Base-by-base conservation (phyloP, 2,113 vertebrate species). In the Corythaeola cristata region DNA sequence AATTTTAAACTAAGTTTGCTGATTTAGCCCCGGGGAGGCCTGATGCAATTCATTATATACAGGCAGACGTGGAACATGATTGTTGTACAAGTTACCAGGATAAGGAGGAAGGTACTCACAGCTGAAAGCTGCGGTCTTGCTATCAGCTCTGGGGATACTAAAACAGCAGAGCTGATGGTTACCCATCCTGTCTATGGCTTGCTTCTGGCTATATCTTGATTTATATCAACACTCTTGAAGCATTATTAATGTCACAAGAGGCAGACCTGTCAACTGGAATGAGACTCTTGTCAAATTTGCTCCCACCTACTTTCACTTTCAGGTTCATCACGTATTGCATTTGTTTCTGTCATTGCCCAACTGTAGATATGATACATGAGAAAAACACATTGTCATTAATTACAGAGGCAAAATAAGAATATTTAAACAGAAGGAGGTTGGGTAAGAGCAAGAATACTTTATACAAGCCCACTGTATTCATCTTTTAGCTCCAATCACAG, bases 241-340 rank as follows among this genome's bases (percentile, higher is more conserved):
- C 55, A 89, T 96, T 56, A 27, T 88, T 97, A 96, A 96, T 89
- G 58, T 95, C 84, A 94, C 91, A 86, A 73, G 68, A 88, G 82
- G 75, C 78, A 93, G 62, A 96, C 66, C 73, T 97, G 96, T 96
- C 98, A 97, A 88, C 28, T 67, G 69, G 41, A 96, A 95, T 97
- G 91, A 97, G 44, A 52, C 59, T 97, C 87, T 56, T 56, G 37
- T 78, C 35, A 95, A 95, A 93, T 94, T 91, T 92, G 12, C 50
- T 95, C 94, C 92, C 63, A 86, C 53, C 81, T 95, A 71, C 78
- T 95, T 88, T 95, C 67, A 69, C 15, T 94, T 97, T 96, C 67
- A 88, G 77, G 74, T 96, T 97, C 93, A 96, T 97, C 93, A 97
- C 68, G 89, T 77, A 84, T 8, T 33, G 86, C 81, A 72, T 94